Conservation (phyloP, 1,140 invertebrate genomes). For the Cyclina sinensis region DNA sequence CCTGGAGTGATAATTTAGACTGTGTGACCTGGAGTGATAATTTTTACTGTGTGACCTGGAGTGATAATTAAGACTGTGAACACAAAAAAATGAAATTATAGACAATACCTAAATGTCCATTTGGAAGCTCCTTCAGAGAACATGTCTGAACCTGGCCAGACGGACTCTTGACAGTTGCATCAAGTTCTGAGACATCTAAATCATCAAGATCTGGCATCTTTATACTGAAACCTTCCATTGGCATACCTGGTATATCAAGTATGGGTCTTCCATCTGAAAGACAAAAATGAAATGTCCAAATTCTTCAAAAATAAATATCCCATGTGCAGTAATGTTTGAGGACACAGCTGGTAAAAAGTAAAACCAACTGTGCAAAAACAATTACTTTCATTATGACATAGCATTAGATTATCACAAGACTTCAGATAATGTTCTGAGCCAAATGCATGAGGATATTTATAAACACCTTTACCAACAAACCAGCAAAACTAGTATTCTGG, state of each 20-base stretch:
- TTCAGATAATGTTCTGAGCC: no score
- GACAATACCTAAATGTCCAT: constrained; percentile 26
- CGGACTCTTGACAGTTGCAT: not conserved
- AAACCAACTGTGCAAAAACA: no score
- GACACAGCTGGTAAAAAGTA: no score
- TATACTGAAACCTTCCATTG: not conserved
- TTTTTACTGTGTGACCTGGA: not conserved
- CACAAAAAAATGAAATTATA: not conserved
- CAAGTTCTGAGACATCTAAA: not conserved
- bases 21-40: not conserved
- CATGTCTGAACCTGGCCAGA: not conserved
- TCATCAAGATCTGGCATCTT: not conserved
- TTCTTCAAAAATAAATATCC: no score
- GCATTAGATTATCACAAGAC: no score
- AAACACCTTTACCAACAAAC: no score
- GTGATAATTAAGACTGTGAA: not conserved
- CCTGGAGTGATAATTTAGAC: not conserved
- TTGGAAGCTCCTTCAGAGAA: not conserved
- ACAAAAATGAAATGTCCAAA: not conserved
- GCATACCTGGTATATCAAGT: not conserved
- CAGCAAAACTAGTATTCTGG: no score
- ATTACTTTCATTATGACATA: no score
- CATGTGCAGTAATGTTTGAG: no score
- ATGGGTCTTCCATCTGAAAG: constrained; percentile 4
- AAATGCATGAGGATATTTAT: no score